Evolutionary conservation across 2,797 vertebrate species (phyloP), one percentile per base, ranked within the genome.

Genomic region (Phylloscopus collybita): DNA sequence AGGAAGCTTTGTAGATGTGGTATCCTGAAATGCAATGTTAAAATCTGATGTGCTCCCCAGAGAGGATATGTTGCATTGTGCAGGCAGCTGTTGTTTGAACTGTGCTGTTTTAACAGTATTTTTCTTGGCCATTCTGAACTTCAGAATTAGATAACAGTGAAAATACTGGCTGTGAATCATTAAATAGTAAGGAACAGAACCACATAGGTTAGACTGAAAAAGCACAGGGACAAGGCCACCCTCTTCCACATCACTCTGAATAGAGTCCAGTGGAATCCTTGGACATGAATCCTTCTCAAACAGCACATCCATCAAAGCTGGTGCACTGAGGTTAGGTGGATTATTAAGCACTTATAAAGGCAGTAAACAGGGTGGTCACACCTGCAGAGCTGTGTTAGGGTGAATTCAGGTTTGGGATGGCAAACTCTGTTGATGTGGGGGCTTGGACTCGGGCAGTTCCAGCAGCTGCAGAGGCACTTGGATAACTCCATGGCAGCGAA

Each of bases 61-160:
- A 56, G 50, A 81, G 42, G 56, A 70, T 54, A 14, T 69, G 20
- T 29, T 83, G 59, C 45, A 13, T 57, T 82, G 61, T 74, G 38
- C 32, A 14, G 30, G 45, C 25, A 11, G 61, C 34, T 89, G 40
- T 53, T 76, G 30, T 86, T 89, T 59, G 38, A 76, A 70, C 26
- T 78, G 16, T 60, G 49, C 56, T 71, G 21, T 64, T 84, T 75
- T 61, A 64, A 67, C 14, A 36, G 16, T 27, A 26, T 75, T 91
- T 92, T 90, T 69, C 60, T 86, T 66, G n/a, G 36, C 61, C 26
- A 30, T 57, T 88, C 66, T 79, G 45, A 22, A 32, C 49, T 94
- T 83, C 18, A 56, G 47, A 61, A 21, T 57, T 78, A 76, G 49
- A 56, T 78, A 42, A 78, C 27, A 57, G 56, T 40, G 75, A 92